A percentile compares a stretch with the other conserved stretches of the same genome.
These are phyloP conservation scores for Stegana nigrithorax DNA, from an alignment of 2,888 invertebrate species.

Conservation along the genomic window DNA sequence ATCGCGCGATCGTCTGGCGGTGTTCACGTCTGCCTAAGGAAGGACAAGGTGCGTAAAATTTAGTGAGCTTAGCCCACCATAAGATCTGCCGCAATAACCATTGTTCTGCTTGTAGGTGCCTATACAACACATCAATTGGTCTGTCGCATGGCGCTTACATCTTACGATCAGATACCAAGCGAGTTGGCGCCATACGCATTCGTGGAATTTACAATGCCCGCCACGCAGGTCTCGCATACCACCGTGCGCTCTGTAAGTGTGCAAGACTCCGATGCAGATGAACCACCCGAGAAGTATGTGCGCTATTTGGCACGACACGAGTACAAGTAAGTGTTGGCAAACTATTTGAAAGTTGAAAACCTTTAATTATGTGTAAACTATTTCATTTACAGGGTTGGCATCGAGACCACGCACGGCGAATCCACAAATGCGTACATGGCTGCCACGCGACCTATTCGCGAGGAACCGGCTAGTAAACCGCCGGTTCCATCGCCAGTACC, in stretches of 20 bases:
- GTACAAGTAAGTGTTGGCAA: conserved; percentile 76
- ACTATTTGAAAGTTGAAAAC: background rate
- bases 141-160: conserved; percentile 93
- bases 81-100: too few relatives aligned
- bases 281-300: conserved; percentile 98
- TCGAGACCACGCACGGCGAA: conserved; percentile 86
- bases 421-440: conserved; percentile 77
- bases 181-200: conserved; percentile 87
- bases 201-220: conserved; percentile 99
- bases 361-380: too few relatives aligned
- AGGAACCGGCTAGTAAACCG: conserved; percentile 64
- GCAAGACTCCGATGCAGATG: conserved; percentile 84
- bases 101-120: conserved; percentile 81
- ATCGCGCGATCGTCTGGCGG: conserved; percentile 97
- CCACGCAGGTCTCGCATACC: conserved; percentile 94
- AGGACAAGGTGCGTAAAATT: conserved; percentile 85
- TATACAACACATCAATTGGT: conserved; percentile 98
- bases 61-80: too few relatives aligned
- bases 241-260: conserved; percentile 95
- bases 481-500: conserved; percentile 69
- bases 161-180: conserved; percentile 97
- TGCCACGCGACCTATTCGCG: conserved; percentile 71
- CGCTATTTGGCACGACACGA: conserved; percentile 95
- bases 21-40: conserved; percentile 97
- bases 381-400: conserved; percentile 81